Conservation (phyloP, 2,113 vertebrate species). For the Amblyopsis rosae region DNA sequence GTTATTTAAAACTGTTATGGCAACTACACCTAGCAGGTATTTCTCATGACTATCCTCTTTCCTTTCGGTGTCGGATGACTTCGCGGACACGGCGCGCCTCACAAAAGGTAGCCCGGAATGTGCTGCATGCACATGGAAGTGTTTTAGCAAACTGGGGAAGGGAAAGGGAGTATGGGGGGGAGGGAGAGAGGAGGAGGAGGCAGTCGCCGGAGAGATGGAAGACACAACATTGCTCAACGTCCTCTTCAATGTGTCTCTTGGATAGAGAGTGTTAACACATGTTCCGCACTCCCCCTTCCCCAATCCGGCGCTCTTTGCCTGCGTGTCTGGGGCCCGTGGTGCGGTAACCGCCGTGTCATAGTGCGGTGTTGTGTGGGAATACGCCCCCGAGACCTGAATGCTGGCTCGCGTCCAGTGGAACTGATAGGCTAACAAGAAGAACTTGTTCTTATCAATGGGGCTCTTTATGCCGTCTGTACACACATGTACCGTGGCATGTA, state of each 20-base stretch:
- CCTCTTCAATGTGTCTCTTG: conserved; percentile 66
- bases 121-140: conserved; percentile 66
- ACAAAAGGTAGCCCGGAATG: conserved; percentile 61
- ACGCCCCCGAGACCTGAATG: conserved; percentile 53
- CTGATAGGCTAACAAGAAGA: conserved; percentile 79
- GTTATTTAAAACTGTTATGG: conserved; percentile 63
- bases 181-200: conserved; percentile 25
- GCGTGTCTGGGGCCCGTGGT: conserved; percentile 34
- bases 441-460: conserved; percentile 80
- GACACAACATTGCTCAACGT: conserved; percentile 68
- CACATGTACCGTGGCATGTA: conserved; percentile 20
- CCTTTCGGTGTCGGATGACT: conserved; percentile 65
- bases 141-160: conserved; percentile 50
- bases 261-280: conserved; percentile 69
- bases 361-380: conserved; percentile 54
- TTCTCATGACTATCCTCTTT: conserved; percentile 76
- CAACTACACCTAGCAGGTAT: conserved; percentile 58
- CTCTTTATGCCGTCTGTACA: conserved; percentile 71
- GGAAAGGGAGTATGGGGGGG: not conserved
- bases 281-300: conserved; percentile 48
- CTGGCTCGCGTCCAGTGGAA: conserved; percentile 63
- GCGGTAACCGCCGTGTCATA: conserved; percentile 56
- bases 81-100: conserved; percentile 53
- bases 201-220: conserved; percentile 52
- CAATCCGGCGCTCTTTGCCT: conserved; percentile 20